Percentiles rank a stretch among this genome's conserved stretches.
phyloP scores from a whole-genome alignment of 2,797 vertebrate species.

The Acropternis orthonyx region DNA sequence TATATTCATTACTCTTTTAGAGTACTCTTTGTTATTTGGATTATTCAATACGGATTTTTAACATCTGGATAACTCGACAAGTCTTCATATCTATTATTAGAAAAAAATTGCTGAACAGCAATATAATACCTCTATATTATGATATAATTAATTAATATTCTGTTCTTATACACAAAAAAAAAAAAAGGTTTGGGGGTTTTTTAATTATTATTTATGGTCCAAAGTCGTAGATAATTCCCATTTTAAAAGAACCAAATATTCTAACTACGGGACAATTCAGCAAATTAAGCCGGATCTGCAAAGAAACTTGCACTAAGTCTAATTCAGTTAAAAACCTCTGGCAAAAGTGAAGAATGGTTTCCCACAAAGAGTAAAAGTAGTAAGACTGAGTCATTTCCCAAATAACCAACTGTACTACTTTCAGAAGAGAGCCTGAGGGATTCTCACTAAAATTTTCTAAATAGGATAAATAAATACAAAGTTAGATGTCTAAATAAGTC shows the following conservation, averaged over 20 bases:
- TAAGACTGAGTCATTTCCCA: neutral
- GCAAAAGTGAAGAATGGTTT: neutral
- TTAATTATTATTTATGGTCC: neutral
- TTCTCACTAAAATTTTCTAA: neutral
- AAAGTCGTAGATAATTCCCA: neutral
- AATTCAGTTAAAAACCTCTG: neutral
- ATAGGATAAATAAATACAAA: neutral
- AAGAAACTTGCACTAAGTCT: neutral
- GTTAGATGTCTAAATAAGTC: neutral
- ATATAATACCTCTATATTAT: neutral
- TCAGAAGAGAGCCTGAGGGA: neutral
- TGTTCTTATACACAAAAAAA: neutral
- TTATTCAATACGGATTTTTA: neutral
- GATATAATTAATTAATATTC: neutral
- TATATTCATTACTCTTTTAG: neutral
- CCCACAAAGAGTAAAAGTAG: neutral
- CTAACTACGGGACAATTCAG: neutral
- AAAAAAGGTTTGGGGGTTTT: too few relatives aligned
- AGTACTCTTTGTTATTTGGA: neutral
- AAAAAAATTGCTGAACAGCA: neutral
- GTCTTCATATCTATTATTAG: neutral
- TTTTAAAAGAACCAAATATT: neutral
- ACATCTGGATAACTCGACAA: fast-evolving
- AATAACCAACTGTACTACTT: neutral
- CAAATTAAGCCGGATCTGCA: neutral